Conservation (phyloP, 2,888 invertebrate species). For the Rutpela maculata region DNA sequence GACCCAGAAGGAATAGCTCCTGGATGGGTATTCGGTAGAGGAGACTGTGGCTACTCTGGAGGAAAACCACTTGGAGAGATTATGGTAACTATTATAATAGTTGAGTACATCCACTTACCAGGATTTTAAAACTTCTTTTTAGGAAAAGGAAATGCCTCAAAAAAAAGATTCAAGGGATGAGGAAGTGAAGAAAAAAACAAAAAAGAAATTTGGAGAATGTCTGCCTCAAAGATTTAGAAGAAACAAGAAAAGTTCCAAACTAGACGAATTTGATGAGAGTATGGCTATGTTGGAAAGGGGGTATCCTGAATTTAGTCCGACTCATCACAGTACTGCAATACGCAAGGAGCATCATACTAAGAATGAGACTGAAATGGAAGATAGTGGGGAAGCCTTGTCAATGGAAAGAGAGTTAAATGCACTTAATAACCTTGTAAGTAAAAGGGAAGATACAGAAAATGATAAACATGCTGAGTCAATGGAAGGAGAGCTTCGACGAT, state of each 20-base stretch:
- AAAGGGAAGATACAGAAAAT: background rate
- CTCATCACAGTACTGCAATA: background rate
- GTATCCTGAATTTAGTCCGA: background rate
- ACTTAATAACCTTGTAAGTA: background rate
- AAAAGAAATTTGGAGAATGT: slow-evolving; percentile 18
- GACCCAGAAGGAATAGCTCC: slow-evolving; percentile 74
- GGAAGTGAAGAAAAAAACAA: slow-evolving; percentile 17
- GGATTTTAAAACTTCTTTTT: slow-evolving; percentile 26
- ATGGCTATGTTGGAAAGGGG: background rate
- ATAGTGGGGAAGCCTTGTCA: background rate
- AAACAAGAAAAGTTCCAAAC: slow-evolving; percentile 17
- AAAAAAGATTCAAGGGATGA: slow-evolving; percentile 36
- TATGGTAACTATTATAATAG: slow-evolving; percentile 59
- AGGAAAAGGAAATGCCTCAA: slow-evolving; percentile 53
- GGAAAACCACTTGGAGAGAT: slow-evolving; percentile 69
- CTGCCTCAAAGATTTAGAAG: slow-evolving; percentile 34
- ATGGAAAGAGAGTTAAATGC: slow-evolving; percentile 12
- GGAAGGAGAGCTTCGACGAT: background rate
- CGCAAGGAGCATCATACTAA: background rate
- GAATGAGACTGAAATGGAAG: background rate
- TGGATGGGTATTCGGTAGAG: slow-evolving; percentile 73
- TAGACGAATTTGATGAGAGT: background rate
- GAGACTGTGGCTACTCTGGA: slow-evolving; percentile 68
- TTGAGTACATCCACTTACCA: background rate
- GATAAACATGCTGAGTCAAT: background rate